Evolutionary conservation across 2,797 vertebrate species (phyloP).

Genomic region (Xenops minutus): DNA sequence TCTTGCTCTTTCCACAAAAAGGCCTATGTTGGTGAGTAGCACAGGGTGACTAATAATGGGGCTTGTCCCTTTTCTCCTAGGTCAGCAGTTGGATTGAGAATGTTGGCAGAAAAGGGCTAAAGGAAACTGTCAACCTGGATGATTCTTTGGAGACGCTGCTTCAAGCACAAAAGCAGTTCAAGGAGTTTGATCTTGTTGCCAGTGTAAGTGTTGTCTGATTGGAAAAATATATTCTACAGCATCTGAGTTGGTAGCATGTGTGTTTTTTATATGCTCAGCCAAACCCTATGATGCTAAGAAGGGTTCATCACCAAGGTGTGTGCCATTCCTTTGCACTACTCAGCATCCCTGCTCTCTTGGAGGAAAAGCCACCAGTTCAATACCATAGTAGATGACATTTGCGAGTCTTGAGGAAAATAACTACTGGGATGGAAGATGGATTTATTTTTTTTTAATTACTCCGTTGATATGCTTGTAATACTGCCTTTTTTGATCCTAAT

Average conservation of each 20-base stretch:
- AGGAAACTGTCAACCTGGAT: constrained; percentile 72
- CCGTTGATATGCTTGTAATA: not conserved
- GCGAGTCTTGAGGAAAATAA: not conserved
- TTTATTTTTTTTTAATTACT: not conserved
- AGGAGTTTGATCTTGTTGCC: constrained; percentile 83
- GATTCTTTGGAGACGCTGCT: constrained; percentile 85
- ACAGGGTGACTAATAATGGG: not conserved
- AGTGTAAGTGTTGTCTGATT: constrained; percentile 42
- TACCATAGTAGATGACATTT: not conserved
- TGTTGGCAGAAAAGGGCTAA: constrained; percentile 82
- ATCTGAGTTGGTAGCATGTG: not conserved
- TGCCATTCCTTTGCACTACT: not conserved
- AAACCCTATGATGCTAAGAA: not conserved
- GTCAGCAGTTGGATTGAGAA: constrained; percentile 87
- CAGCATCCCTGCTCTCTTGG: not conserved
- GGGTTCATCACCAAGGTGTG: not conserved
- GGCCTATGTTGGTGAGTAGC: not conserved
- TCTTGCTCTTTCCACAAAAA: constrained; percentile 24
- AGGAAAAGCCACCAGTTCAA: not conserved
- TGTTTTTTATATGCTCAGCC: not conserved
- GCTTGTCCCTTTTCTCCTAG: constrained; percentile 71
- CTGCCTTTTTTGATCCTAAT: not conserved
- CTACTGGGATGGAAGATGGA: not conserved
- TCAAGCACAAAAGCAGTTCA: constrained; percentile 81
- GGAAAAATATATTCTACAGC: not conserved